Evolutionary conservation across 2,113 vertebrate genomes (phyloP), one percentile per base, ranked within the genome.

Genomic region (Ibidorhyncha struthersii): DNA sequence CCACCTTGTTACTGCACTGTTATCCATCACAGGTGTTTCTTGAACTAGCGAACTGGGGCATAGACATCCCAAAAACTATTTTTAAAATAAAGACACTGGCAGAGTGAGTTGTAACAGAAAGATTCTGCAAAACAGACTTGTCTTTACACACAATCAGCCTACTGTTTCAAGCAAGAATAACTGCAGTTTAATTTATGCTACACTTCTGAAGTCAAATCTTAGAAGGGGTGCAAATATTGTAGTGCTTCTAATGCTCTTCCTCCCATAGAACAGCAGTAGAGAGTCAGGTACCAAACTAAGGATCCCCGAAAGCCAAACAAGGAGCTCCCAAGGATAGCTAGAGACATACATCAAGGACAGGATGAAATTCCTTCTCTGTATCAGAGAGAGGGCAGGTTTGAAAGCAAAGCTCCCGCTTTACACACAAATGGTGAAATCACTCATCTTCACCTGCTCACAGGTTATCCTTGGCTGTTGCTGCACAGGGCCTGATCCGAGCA

Each of bases 401-500:
- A 86, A 77, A 74, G 26, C 12, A 41, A 80, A 40, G 59, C 34
- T 79, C 30, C 41, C 19, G 10, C 38, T 91, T 69, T 5, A 30
- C 38, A 36, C 11, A 4, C 0, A 22, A 72, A 32, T 29, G 8
- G 41, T 29, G 70, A 62, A 86, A 84, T 22, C 17, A 18, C 14
- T 70, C 30, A 34, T 40, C 34, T 52, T 36, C 67, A 41, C 22
- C 36, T 26, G 26, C 55, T 67, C 38, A 7, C 4, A 18, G n/a
- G 13, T 14, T 47, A 41, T 47, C 77, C 56, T 66, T 45, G 61
- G 50, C 17, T n/a, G 40, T 16, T 4, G 19, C 14, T 36, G 19
- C 78, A 67, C 38, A 53, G 63, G 40, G 19, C 17, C 63, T n/a
- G 27, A 34, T 5, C 0, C 0, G 1, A 45, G 32, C 1, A 2